Evolutionary conservation across 2,888 invertebrate genomes (phyloP).

Genomic region (Lucinisca nassula): DNA sequence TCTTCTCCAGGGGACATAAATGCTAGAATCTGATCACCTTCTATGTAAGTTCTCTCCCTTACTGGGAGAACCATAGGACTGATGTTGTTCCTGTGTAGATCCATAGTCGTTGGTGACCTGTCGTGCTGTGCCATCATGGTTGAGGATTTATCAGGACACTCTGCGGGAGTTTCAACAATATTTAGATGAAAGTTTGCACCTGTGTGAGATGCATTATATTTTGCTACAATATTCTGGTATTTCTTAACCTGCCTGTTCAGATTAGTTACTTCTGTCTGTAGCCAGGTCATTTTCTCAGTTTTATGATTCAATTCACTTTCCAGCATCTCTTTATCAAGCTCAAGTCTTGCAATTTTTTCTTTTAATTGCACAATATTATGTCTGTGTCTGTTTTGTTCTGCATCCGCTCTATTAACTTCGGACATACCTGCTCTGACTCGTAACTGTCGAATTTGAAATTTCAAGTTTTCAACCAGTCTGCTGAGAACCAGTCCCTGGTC

Average conservation of each 20-base stretch:
- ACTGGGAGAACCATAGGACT: conserved; percentile 8
- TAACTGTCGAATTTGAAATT: conserved; percentile 70
- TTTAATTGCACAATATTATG: conserved; percentile 66
- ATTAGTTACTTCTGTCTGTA: conserved; percentile 72
- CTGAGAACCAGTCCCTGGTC: conserved; percentile 53
- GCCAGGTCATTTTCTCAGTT: conserved; percentile 72
- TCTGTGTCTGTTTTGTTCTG: conserved; percentile 59
- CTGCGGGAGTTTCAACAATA: conserved; percentile 65
- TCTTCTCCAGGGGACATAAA: conserved; percentile 74
- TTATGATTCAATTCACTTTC: conserved; percentile 59
- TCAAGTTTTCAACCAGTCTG: conserved; percentile 69
- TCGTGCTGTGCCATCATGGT: background rate
- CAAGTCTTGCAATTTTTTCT: conserved; percentile 66
- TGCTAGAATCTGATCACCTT: conserved; percentile 76
- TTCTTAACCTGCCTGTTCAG: conserved; percentile 73
- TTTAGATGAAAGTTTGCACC: conserved; percentile 78
- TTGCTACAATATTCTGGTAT: conserved; percentile 75
- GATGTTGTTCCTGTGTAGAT: conserved; percentile 9
- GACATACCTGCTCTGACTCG: conserved; percentile 66
- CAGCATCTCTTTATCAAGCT: conserved; percentile 64
- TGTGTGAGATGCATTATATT: conserved; percentile 77
- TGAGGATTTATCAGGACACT: background rate
- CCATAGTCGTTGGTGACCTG: background rate
- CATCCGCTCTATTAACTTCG: conserved; percentile 51
- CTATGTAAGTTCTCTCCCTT: conserved; percentile 76